Conservation (phyloP, 1,140 invertebrate genomes). For the Thrips palmi region DNA sequence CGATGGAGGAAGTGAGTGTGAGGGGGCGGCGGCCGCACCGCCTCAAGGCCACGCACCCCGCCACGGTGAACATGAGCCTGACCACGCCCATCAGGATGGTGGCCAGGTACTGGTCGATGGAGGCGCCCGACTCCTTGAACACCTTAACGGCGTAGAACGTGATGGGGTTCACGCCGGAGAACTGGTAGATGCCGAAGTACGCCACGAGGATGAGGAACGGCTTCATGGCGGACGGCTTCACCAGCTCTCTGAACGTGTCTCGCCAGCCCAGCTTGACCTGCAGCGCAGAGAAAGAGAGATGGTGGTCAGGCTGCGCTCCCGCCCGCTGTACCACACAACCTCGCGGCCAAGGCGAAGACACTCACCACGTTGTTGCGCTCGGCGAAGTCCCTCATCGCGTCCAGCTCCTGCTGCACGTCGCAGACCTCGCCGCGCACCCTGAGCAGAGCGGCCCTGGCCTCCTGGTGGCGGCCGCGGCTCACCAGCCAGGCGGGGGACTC, state of each 20-base stretch:
- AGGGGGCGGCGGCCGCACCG: constrained; percentile 41
- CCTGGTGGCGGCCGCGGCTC: constrained; percentile 35
- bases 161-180: constrained; percentile 53
- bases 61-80: constrained; percentile 36
- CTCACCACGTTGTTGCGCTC: constrained; percentile 40
- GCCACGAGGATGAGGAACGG: constrained; percentile 40
- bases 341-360: too few species aligned
- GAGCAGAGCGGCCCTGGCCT: constrained; percentile 35
- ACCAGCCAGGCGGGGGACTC: constrained; percentile 53
- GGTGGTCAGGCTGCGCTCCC: too few species aligned
- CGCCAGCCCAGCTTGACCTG: constrained; percentile 11
- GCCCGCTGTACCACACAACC: too few species aligned
- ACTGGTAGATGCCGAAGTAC: constrained; percentile 55
- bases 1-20: constrained; percentile 43
- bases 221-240: constrained; percentile 39
- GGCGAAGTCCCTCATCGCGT: constrained; percentile 37
- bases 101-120: constrained; percentile 36
- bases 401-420: constrained; percentile 39
- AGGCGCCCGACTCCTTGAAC: constrained; percentile 41
- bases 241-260: constrained; percentile 34
- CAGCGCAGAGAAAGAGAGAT: too few species aligned
- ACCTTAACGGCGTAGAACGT: constrained; percentile 64
- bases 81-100: constrained; percentile 49
- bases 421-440: constrained; percentile 41
- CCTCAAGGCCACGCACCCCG: constrained; percentile 38